Conservation (phyloP, 1,140 invertebrate species). For the Pissodes strobi region DNA sequence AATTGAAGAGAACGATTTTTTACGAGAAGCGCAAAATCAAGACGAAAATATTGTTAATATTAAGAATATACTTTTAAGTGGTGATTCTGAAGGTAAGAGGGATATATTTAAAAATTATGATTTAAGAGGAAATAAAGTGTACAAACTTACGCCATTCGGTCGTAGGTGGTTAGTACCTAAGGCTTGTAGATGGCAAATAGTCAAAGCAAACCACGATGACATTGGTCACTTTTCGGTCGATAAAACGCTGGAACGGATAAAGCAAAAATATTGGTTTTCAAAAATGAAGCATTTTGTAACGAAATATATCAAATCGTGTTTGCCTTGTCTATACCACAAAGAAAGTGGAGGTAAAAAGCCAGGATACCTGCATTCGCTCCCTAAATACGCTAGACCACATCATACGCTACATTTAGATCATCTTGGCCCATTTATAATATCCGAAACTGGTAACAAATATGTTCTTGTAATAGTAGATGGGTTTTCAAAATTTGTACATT, state of each 20-base stretch:
- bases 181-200: constrained; percentile 31
- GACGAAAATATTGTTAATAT: constrained; percentile 13
- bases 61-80: too few species aligned
- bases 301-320: constrained; percentile 27
- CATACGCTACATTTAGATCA: too few species aligned
- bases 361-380: constrained; percentile 13
- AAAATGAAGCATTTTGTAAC: constrained; percentile 28
- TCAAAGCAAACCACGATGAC: too few species aligned
- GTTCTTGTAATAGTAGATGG: too few species aligned
- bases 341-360: not conserved
- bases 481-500: not conserved
- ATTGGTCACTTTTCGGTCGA: constrained; percentile 32
- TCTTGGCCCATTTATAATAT: too few species aligned
- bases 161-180: constrained; percentile 33
- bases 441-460: too few species aligned
- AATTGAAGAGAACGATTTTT: constrained; percentile 12
- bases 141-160: not conserved
- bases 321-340: constrained; percentile 24
- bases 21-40: not conserved
- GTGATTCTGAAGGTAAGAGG: not conserved
- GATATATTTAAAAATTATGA: constrained; percentile 15
- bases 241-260: constrained; percentile 36
- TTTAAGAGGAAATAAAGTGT: too few species aligned
- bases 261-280: constrained; percentile 34
- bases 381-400: constrained; percentile 12